These are phyloP conservation scores for Trissolcus basalis DNA, from an alignment of 1,140 invertebrate species.

Conservation along the genomic window DNA sequence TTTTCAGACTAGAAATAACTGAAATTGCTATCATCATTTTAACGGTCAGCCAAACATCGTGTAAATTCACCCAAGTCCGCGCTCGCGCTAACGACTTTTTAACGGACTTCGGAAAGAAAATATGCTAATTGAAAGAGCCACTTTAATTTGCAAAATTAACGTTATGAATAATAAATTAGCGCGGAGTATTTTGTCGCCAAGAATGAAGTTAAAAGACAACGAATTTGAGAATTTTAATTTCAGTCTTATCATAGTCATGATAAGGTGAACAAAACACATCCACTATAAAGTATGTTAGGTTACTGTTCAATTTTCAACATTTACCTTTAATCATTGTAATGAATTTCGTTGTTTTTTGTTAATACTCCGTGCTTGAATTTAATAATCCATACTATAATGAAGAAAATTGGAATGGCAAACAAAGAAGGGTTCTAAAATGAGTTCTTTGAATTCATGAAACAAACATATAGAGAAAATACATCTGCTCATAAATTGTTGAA, in stretches of 20 bases:
- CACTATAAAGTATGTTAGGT: too few relatives aligned
- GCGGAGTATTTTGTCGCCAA: conserved; percentile 8
- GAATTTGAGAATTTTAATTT: conserved; percentile 13
- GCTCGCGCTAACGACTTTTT: conserved; percentile 28
- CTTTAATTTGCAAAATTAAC: conserved; percentile 33
- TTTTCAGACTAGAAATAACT: neutral
- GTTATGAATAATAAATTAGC: conserved; percentile 32
- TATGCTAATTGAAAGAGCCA: conserved; percentile 35
- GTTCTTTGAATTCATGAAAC: too few relatives aligned
- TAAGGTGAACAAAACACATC: neutral
- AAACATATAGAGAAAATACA: too few relatives aligned
- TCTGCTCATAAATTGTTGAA: too few relatives aligned
- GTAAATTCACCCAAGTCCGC: conserved; percentile 17
- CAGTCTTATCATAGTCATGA: conserved; percentile 12
- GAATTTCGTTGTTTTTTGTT: too few relatives aligned
- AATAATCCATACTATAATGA: too few relatives aligned
- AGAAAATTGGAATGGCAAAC: too few relatives aligned
- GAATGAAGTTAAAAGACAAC: conserved; percentile 14
- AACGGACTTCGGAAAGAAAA: conserved; percentile 29
- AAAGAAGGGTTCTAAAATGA: too few relatives aligned
- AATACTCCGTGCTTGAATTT: too few relatives aligned
- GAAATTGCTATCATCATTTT: conserved; percentile 13
- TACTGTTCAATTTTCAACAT: too few relatives aligned
- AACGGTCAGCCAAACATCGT: conserved; percentile 25
- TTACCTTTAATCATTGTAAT: too few relatives aligned